These are phyloP conservation scores for Argynnis bischoffii DNA, from an alignment of 2,888 invertebrate genomes.

Conservation along the genomic window DNA sequence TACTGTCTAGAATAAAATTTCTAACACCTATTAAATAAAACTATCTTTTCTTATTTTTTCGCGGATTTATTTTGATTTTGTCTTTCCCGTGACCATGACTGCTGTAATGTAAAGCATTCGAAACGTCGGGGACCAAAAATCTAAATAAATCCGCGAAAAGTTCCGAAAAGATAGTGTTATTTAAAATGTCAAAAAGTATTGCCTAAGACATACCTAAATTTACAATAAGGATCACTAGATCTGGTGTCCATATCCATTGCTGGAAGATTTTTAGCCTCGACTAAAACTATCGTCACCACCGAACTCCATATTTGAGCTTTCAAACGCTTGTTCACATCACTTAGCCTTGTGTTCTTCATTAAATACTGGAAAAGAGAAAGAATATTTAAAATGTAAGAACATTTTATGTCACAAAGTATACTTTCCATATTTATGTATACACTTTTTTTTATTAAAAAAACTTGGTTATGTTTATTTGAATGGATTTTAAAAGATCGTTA, in stretches of 20 bases:
- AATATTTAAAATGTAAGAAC: background rate
- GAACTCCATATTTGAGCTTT: conserved; percentile 99
- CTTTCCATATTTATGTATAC: background rate
- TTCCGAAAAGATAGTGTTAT: too few species aligned
- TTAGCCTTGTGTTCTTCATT: conserved; percentile 88
- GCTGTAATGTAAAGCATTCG: too few species aligned
- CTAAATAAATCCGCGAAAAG: too few species aligned
- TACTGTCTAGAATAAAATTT: too few species aligned
- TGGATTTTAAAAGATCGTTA: too few species aligned
- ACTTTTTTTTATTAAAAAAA: background rate
- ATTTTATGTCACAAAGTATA: background rate
- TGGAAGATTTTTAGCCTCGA: conserved; percentile 95
- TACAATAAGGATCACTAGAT: conserved; percentile 96
- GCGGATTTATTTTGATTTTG: too few species aligned
- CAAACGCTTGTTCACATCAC: conserved; percentile 90
- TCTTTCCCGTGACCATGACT: too few species aligned
- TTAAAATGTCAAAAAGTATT: too few species aligned
- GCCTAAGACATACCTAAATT: conserved; percentile 89
- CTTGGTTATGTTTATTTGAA: too few species aligned
- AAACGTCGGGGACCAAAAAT: too few species aligned
- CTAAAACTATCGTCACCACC: conserved; percentile 97
- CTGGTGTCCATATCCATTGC: conserved; percentile 94
- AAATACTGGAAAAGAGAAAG: conserved; percentile 85
- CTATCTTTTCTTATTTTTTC: too few species aligned
- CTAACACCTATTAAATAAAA: too few species aligned